Evolutionary conservation across 2,113 vertebrate species (phyloP).

Genomic region (Crotalus tigris): DNA sequence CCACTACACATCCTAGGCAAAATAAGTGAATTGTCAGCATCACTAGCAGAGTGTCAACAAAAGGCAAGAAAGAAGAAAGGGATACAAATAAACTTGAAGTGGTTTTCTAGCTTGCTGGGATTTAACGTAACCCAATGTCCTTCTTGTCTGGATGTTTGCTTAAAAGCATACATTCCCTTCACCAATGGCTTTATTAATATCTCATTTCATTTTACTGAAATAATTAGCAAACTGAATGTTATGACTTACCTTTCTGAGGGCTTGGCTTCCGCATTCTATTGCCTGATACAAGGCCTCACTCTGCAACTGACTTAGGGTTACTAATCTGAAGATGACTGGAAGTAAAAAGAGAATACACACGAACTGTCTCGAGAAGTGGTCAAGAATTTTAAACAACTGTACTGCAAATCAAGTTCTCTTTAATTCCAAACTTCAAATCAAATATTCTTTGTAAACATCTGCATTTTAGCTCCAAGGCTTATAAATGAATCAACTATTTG

Average conservation of each 20-base stretch:
- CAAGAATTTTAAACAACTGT: neutral
- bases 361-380: neutral
- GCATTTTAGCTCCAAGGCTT: neutral
- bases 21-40: neutral
- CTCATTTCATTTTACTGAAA: neutral
- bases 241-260: conserved; percentile 83
- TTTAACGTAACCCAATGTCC: neutral
- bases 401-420: conserved; percentile 2
- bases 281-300: conserved; percentile 54
- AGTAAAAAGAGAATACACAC: conserved; percentile 52
- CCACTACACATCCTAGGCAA: neutral
- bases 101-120: neutral
- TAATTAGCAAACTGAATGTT: neutral
- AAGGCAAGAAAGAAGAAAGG: neutral
- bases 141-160: neutral
- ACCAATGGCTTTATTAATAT: no score
- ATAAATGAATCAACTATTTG: neutral
- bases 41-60: neutral
- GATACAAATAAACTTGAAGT: neutral
- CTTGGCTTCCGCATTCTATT: conserved; percentile 89
- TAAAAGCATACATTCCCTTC: neutral
- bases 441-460: neutral
- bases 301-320: conserved; percentile 47
- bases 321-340: conserved; percentile 60
- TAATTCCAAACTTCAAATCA: neutral